These are phyloP conservation scores for Phoenicopterus ruber DNA, from an alignment of 2,113 vertebrate species.

Conservation along the genomic window DNA sequence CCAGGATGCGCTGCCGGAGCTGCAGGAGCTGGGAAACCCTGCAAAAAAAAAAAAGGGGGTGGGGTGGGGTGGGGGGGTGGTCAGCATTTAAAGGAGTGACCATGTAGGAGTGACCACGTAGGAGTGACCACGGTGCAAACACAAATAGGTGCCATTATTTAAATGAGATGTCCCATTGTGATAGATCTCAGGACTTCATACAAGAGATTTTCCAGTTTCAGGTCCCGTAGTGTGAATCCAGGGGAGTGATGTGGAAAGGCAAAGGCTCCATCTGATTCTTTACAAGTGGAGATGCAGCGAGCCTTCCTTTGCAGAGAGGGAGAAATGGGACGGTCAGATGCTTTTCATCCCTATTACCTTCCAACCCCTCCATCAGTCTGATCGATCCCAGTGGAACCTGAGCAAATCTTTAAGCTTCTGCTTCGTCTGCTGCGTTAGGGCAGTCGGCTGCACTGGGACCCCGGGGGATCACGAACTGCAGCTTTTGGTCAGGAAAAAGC, in stretches of 20 bases:
- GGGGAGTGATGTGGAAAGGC: too few relatives aligned
- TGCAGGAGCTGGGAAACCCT: neutral
- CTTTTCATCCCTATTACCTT: neutral
- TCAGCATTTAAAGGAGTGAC: neutral
- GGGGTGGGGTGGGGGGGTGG: accelerated
- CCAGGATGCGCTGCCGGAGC: neutral
- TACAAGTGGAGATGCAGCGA: neutral
- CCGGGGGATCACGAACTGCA: neutral
- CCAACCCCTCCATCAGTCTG: neutral
- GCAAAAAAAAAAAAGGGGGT: too few relatives aligned
- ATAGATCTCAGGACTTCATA: neutral
- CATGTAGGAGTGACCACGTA: too few relatives aligned
- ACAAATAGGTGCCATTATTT: neutral
- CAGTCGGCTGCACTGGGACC: neutral
- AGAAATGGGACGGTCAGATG: accelerated
- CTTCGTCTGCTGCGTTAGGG: neutral
- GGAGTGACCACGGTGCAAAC: neutral
- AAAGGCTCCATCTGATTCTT: neutral
- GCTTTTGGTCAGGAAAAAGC: neutral
- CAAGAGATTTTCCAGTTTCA: neutral
- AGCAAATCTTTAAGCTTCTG: neutral
- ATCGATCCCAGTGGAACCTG: neutral
- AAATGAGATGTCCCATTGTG: neutral
- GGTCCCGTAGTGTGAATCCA: neutral
- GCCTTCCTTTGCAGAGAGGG: neutral